Percentiles rank a stretch among this genome's conserved stretches.
These are phyloP conservation scores for Apantesis nais DNA, from an alignment of 2,888 invertebrate species.

Conservation along the genomic window DNA sequence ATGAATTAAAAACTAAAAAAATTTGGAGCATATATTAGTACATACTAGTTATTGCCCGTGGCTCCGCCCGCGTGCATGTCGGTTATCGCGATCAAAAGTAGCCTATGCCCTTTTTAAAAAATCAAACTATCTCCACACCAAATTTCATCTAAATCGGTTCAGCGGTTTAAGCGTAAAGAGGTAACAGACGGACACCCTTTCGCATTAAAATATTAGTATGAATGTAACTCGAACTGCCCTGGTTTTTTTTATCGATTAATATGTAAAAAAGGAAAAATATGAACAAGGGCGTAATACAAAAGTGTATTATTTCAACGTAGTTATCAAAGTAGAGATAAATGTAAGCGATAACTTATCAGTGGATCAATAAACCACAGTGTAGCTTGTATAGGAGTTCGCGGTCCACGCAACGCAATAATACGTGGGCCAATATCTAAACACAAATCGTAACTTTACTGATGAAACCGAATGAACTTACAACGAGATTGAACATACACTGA, in stretches of 20 bases:
- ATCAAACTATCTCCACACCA: too few relatives aligned
- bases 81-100: too few relatives aligned
- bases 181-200: too few relatives aligned
- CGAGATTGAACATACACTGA: background rate
- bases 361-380: slow-evolving; percentile 76
- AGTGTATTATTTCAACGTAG: slow-evolving; percentile 37
- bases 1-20: too few relatives aligned
- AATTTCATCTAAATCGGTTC: too few relatives aligned
- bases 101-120: too few relatives aligned
- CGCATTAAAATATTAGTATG: too few relatives aligned
- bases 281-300: slow-evolving; percentile 35
- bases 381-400: slow-evolving; percentile 56
- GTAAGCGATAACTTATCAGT: slow-evolving; percentile 74
- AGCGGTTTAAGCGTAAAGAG: too few relatives aligned
- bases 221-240: too few relatives aligned
- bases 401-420: slow-evolving; percentile 43
- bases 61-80: too few relatives aligned
- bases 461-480: slow-evolving; percentile 31
- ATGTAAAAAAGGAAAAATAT: slow-evolving; percentile 37
- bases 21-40: slow-evolving; percentile 9
- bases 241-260: slow-evolving; percentile 25
- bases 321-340: slow-evolving; percentile 66
- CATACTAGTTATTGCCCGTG: too few relatives aligned
- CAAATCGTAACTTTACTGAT: slow-evolving; percentile 49
- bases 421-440: slow-evolving; percentile 39